Evolutionary conservation across 2,113 vertebrate genomes (phyloP), one percentile per base, ranked within the genome.

Genomic region (Austrofundulus limnaeus): DNA sequence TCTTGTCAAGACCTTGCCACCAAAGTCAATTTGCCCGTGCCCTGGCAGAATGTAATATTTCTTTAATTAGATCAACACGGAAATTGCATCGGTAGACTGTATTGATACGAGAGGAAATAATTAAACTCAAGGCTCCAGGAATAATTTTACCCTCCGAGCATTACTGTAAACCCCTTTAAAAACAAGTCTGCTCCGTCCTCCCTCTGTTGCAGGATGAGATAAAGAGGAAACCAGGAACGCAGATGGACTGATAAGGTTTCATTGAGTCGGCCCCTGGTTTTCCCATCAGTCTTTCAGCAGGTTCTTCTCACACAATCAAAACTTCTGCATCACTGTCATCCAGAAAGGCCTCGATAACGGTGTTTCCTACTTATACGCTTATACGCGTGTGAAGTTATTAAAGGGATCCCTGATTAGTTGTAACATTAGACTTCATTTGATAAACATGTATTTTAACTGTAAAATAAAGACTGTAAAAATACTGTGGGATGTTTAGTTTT

Each of bases 1-100:
- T 92, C 88, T 92, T 90, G 91, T 93, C 92, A 91, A 86, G 88
- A 91, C 90, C 90, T 90, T 92, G 90, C 89, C 91, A 92, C 89
- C 90, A 92, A 91, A 92, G 90, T 92, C 92, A 92, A 93, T 92
- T 92, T 92, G 85, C 80, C 85, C 77, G 49, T 85, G 85, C 88
- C 91, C 82, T 86, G 88, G 87, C 89, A 89, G 82, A 90, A 92
- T 87, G 86, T 90, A 88, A 88, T 89, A 91, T 89, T 92, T 84
- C 79, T 81, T 73, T 92, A 93, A 93, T 92, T 85, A 84, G 85
- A 93, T 93, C 82, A 92, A 91, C 89, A 81, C 88, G 89, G 91
- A 92, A 92, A 91, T 93, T 86, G 87, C 77, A 80, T 88, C 75
- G 85, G 83, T 85, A 72, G 71, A 82, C 78, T 82, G 81, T 87